Percentiles rank a stretch among this genome's conserved stretches.
Evolutionary conservation across 2,797 vertebrate genomes (phyloP).

Genomic region (Lacerta bilineata): DNA sequence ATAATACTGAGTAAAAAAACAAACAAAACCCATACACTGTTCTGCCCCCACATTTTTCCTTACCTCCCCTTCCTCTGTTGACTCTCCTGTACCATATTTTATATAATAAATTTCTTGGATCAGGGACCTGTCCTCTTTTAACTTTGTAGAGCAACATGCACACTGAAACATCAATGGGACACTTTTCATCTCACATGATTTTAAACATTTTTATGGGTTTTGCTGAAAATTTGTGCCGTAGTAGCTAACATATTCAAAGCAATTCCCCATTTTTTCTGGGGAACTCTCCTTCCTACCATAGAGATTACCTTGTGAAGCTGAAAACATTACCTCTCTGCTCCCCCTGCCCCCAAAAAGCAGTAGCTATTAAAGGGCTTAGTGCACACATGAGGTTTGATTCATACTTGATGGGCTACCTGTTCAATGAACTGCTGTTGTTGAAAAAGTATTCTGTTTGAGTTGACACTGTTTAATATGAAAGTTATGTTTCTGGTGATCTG

Average conservation of each 20-base stretch:
- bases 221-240: neutral
- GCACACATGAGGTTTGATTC: neutral
- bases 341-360: neutral
- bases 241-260: neutral
- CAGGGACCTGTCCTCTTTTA: neutral
- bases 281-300: neutral
- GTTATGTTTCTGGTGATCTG: neutral
- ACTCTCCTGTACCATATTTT: neutral
- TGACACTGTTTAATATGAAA: neutral
- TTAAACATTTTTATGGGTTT: neutral
- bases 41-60: neutral
- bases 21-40: neutral
- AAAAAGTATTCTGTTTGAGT: neutral
- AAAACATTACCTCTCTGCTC: slow-evolving; percentile 38
- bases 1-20: too few species aligned
- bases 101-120: neutral
- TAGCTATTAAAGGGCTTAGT: neutral
- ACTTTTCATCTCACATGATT: neutral
- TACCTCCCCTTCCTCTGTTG: neutral
- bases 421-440: neutral
- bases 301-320: slow-evolving; percentile 35
- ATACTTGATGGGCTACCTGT: neutral
- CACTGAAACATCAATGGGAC: neutral
- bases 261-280: neutral
- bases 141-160: neutral